Base-by-base conservation (phyloP, 2,888 invertebrate genomes). In the Drosophila gaucha region DNA sequence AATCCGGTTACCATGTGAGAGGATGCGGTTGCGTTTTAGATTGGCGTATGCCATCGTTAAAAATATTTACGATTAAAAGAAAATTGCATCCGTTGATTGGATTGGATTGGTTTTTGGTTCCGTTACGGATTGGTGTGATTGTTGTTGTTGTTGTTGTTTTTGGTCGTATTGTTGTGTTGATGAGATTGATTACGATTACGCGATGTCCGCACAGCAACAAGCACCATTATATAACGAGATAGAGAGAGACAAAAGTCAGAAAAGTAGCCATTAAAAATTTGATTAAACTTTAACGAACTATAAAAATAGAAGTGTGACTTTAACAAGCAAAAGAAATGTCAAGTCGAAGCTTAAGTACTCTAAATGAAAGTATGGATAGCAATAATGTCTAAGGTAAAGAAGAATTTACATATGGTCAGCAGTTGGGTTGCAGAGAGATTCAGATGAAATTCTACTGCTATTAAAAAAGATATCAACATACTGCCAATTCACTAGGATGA, bases 31-130 rank as follows among this genome's bases (percentile, higher is more conserved):
- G 62, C 47, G 78, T 46, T 87, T 82, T 86, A 85, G 85, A 80
- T 78, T 77, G 78, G 59, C 65, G 80, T 62, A 69, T 63, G 39
- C 52, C 80, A 71, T 87, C 86, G 84, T 88, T 78, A 74, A 78
- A 76, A 80, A 68, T 87, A 79, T 79, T 76, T 69, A 79, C 78
- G 74, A 76, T 79, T 88, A 86, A 87, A 78, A 85, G 84, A 67
- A 86, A 85, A 87, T 87, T 88, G 86, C 86, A 86, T 89, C 75
- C 79, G 87, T 88, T 89, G 89, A 87, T 87, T 84, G 84, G 77
- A 68, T 71, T 78, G 64, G 51, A 60, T 80, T 66, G 70, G 88
- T 74, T 86, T 78, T 52, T 36, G 41, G 43, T 54, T 58, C 52
- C 52, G 52, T 59, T 64, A 43, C 28, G 43, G 41, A 22, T 68